These are phyloP conservation scores for Euproctis similis DNA, from an alignment of 2,888 invertebrate species.

Conservation along the genomic window DNA sequence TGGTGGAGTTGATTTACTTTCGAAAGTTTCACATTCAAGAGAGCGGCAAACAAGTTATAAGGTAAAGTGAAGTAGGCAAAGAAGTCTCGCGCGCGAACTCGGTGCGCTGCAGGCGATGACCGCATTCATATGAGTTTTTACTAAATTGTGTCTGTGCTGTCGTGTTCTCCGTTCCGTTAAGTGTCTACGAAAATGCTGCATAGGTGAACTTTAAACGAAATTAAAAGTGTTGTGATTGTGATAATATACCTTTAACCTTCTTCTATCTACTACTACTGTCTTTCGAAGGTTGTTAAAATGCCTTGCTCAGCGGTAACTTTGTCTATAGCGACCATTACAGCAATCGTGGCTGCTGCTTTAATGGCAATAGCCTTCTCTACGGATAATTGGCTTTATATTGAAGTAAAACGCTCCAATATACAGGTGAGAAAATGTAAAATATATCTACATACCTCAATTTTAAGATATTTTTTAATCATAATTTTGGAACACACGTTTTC, in stretches of 20 bases:
- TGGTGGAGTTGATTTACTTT: constrained; percentile 67
- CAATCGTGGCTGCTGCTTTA: constrained; percentile 94
- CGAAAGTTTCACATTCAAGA: constrained; percentile 76
- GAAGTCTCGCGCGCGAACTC: constrained; percentile 71
- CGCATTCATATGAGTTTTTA: constrained; percentile 72
- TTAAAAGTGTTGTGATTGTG: constrained; percentile 70
- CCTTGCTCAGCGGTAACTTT: constrained; percentile 96
- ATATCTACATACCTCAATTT: constrained; percentile 3
- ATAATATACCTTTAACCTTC: constrained; percentile 36
- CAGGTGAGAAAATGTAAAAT: constrained; percentile 77
- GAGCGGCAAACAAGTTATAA: constrained; percentile 57
- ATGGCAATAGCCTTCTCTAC: constrained; percentile 96
- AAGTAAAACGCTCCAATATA: constrained; percentile 91
- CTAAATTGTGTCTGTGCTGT: constrained; percentile 67
- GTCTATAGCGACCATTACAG: constrained; percentile 96
- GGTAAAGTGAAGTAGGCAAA: constrained; percentile 58
- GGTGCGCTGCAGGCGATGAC: constrained; percentile 74
- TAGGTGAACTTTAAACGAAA: constrained; percentile 62
- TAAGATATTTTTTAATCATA: too few species aligned
- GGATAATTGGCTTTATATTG: constrained; percentile 97
- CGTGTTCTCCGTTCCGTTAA: constrained; percentile 64
- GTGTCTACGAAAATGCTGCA: constrained; percentile 72
- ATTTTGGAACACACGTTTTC: too few species aligned
- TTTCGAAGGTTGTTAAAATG: constrained; percentile 79
- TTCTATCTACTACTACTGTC: constrained; percentile 47